Evolutionary conservation across 2,888 invertebrate species (phyloP), one percentile per base, ranked within the genome.

Genomic region (Hedya salicella): DNA sequence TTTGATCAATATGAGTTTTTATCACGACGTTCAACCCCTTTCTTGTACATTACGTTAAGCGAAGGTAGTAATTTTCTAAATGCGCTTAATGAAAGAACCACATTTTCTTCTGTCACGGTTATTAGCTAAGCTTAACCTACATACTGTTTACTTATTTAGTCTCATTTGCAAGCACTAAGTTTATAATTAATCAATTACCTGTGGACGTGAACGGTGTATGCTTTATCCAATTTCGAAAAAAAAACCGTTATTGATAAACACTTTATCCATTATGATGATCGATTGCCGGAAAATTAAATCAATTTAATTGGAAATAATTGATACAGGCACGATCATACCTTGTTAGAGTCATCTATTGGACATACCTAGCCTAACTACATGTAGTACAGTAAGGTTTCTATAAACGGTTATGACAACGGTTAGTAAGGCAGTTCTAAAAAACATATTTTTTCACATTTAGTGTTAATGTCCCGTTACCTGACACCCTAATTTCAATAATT

Each of bases 281-380:
- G 66, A 61, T 61, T 53, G 60, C 66, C 54, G 66, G 60, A 61
- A 66, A 66, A 66, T 66, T 66, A 54, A 66, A 66, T 66, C 66
- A 61, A 66, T 61, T 66, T 53, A 54, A 66, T 49, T 48, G 54
- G 60, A 61, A 61, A 61, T 54, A 60, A 66, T 66, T 46, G 44
- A 19, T 52, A 50, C 39, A 60, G 52, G 39, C 59, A 60, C 52
- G 65, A 53, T 56, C 42, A 32, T 52, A 17, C 14, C 65, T 63
- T 17, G 63, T 49, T 65, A 53, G n/a, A n/a, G 44, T 36, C 13
- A 46, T 39, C 13, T 32, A 1, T 25, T 25, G 25, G 25, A 25
- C 6, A 25, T 25, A 25, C 25, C 5, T 25, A 25, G 6, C 25
- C 6, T 25, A 25, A 6, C 1, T 25, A n/a, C n/a, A n/a, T n/a